Evolutionary conservation across 2,797 vertebrate species (phyloP), one percentile per base, ranked within the genome.

Genomic region (Enteromius viviparus): DNA sequence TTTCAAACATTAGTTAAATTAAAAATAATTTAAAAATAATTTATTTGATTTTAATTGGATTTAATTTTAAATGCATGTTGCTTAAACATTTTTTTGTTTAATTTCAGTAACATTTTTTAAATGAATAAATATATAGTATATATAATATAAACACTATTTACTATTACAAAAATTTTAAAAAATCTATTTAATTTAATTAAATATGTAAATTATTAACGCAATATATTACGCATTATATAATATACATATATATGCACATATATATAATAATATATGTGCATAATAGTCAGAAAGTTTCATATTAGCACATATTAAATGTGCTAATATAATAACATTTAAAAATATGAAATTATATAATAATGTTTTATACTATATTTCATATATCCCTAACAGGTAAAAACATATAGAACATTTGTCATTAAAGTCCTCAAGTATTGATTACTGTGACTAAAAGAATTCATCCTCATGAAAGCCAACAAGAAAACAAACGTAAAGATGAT

Each of bases 401-500:
- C 6, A 0, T 6, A 32, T 53, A n/a, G 29, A 34, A 47, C 45
- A 74, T 6, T 32, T 34, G 19, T 34, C 10, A n/a, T 53, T 37
- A 37, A 66, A 40, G 49, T 49, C 53, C 21, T 14, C 10, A 53
- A 74, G 49, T 55, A 55, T 55, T 75, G 49, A 75, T 12, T 6
- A 53, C 21, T 72, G 11, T 55, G 19, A 14, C 72, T 53, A 37
- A 23, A 7, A 40, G 10, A 12, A 32, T 69, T 42, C 3, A 23
- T 26, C 15, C 9, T 81, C 40, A 34, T 47, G 12, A 51, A 65
- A 75, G 60, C 29, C 7, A 60, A 37, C 21, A 75, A 37, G 62
- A 76, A 76, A 76, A 68, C 47, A 55, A 76, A 37, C 26, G 3
- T 47, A 37, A 14, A 72, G 14, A 47, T 53, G 32, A 78, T 72